Percentiles rank a stretch among this genome's conserved stretches.
Evolutionary conservation across 92 coral and sea anemone genomes (phyloP).

Genomic region (Umimayanthus kanabou): DNA sequence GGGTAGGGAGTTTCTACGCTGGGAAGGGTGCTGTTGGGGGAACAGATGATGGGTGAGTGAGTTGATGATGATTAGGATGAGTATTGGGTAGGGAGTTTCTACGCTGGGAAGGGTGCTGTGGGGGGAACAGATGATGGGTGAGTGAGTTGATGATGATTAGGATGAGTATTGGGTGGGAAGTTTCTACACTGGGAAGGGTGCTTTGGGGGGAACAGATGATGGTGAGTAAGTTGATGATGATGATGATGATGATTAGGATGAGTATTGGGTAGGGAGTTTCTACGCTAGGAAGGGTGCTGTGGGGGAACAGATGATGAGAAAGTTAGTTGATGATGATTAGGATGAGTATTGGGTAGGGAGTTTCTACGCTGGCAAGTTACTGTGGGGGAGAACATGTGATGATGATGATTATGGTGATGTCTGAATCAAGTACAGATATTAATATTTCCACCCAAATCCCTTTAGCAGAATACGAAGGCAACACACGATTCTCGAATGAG

Average conservation of each 20-base stretch:
- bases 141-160: conserved; percentile 11
- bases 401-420: conserved; percentile 26
- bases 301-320: not conserved
- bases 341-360: conserved; percentile 86
- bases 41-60: not conserved
- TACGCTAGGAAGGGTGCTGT: conserved; percentile 83
- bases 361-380: conserved; percentile 86
- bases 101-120: conserved; percentile 81
- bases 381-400: conserved; percentile 21
- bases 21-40: conserved; percentile 79
- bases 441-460: no score
- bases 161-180: conserved; percentile 80
- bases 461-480: no score
- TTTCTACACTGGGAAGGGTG: conserved; percentile 86
- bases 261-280: conserved; percentile 88
- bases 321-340: not conserved
- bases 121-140: not conserved
- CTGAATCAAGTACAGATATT: no score
- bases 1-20: conserved; percentile 96
- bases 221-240: not conserved
- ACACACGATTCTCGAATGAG: not conserved
- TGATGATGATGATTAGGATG: conserved; percentile 32
- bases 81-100: conserved; percentile 87
- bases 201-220: conserved; percentile 35
- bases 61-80: conserved; percentile 29